phyloP scores from a whole-genome alignment of 2,113 vertebrate genomes.

The Passer domesticus region DNA sequence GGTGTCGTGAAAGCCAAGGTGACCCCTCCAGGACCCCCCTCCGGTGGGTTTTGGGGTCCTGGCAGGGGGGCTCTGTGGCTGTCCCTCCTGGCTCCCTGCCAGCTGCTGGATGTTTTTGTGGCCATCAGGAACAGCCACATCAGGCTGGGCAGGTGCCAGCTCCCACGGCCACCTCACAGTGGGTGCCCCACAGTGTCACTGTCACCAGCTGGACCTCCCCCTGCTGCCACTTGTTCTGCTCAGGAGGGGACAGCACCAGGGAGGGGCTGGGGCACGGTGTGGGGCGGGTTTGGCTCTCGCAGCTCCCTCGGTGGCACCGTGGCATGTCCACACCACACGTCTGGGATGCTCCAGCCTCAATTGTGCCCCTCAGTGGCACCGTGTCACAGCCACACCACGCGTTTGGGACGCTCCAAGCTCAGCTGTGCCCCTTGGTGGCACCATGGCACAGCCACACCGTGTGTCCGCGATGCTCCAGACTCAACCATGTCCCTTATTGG shows the following conservation, averaged over 20 bases:
- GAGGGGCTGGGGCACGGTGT: neutral
- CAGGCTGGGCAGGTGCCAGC: neutral
- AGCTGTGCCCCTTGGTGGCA: neutral
- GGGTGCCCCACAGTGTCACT: neutral
- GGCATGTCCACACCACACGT: neutral
- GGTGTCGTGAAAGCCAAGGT: fast-evolving
- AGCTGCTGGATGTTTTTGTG: neutral
- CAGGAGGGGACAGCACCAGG: neutral
- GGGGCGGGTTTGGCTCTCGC: neutral
- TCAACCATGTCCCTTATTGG: fast-evolving
- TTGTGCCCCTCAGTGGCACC: neutral
- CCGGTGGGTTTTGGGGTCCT: fast-evolving
- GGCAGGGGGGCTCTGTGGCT: neutral
- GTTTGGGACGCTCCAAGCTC: fast-evolving
- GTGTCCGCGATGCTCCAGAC: neutral
- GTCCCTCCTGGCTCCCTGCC: neutral
- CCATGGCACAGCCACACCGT: fast-evolving
- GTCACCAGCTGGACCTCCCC: neutral
- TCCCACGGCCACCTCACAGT: neutral
- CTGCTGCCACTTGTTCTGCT: neutral
- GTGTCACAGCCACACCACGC: fast-evolving
- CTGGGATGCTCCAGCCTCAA: neutral
- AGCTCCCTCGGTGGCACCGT: fast-evolving
- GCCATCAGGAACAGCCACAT: neutral
- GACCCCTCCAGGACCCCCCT: neutral